Percentiles rank a stretch among this genome's conserved stretches.
Conservation (phyloP, 2,888 invertebrate genomes). For the Pheosia tremula region DNA sequence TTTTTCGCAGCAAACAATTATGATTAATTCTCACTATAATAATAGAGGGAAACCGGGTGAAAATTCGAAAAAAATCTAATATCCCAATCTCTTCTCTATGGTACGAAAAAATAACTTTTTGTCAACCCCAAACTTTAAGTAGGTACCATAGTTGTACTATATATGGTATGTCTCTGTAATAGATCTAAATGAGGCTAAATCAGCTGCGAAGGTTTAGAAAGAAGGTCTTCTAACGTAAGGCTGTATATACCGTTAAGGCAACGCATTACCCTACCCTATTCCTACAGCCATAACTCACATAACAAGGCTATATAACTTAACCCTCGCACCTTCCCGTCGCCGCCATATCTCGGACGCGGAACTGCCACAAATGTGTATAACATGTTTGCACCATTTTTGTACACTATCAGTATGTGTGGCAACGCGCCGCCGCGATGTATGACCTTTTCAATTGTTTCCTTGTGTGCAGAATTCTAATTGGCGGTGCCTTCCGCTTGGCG, state of each 20-base stretch:
- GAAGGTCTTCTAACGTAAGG: background rate
- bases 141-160: no score
- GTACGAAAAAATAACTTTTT: no score
- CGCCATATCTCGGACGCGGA: conserved; percentile 3
- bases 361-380: conserved; percentile 3
- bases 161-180: no score
- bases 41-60: no score
- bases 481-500: conserved; percentile 53
- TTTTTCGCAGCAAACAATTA: no score
- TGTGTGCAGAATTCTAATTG: conserved; percentile 60
- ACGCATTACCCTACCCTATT: background rate
- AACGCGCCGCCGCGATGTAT: conserved; percentile 22
- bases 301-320: background rate
- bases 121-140: no score
- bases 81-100: no score
- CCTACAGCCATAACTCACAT: conserved; percentile 1
- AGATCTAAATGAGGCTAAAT: no score
- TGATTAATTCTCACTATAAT: no score
- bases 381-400: conserved; percentile 9
- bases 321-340: background rate
- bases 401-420: conserved; percentile 5
- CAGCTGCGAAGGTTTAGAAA: no score
- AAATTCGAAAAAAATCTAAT: no score
- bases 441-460: conserved; percentile 62
- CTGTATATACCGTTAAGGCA: background rate